Conservation (phyloP, 2,888 invertebrate genomes). For the Atrina japonica region DNA sequence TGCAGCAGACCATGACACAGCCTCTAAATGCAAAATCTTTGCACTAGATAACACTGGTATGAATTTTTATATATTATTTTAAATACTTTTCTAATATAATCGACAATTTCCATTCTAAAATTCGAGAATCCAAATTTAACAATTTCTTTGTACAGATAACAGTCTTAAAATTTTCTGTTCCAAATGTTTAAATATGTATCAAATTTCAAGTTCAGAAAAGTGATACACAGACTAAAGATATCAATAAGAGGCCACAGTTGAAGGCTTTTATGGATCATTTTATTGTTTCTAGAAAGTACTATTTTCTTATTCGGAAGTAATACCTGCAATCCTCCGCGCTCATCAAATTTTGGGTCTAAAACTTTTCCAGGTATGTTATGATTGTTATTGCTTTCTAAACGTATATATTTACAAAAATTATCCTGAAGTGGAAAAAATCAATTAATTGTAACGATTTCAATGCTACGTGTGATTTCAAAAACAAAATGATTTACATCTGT, state of each 20-base stretch:
- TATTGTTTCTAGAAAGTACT: neutral
- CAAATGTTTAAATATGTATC: neutral
- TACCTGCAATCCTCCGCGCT: neutral
- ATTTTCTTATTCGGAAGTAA: neutral
- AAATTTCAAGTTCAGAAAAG: constrained; percentile 1
- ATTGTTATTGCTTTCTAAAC: too few species aligned
- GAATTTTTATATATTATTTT: too few species aligned
- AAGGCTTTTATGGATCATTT: neutral
- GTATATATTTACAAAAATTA: too few species aligned
- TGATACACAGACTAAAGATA: constrained; percentile 1
- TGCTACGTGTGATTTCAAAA: too few species aligned
- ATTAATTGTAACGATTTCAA: too few species aligned
- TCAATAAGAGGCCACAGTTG: neutral
- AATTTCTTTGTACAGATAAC: too few species aligned
- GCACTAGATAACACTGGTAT: too few species aligned
- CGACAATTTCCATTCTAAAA: too few species aligned
- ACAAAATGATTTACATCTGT: neutral
- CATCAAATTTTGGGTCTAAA: neutral
- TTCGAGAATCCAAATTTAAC: too few species aligned
- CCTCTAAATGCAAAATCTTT: constrained; percentile 11
- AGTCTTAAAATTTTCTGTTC: too few species aligned
- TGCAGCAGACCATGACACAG: constrained; percentile 17
- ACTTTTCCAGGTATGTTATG: neutral
- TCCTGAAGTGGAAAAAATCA: too few species aligned
- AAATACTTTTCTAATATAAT: too few species aligned